These are phyloP conservation scores for Sinelater perroti DNA, from an alignment of 2,888 invertebrate species.

Conservation along the genomic window DNA sequence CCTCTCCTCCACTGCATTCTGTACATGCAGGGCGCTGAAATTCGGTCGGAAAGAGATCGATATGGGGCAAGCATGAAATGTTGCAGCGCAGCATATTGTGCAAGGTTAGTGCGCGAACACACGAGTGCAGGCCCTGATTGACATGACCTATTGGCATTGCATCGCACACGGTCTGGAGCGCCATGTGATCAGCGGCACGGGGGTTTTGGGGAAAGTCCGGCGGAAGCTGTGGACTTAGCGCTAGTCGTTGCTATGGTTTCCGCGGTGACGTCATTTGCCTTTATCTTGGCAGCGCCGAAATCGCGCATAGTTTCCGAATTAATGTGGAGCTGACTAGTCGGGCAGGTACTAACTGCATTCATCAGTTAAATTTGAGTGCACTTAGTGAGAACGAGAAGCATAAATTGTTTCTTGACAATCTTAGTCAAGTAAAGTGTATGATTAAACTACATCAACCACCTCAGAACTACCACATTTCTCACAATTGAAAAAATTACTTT, in stretches of 20 bases:
- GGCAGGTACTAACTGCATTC: neutral
- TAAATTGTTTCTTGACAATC: too few relatives aligned
- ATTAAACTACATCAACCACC: too few relatives aligned
- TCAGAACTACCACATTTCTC: too few relatives aligned
- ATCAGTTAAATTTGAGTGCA: too few relatives aligned
- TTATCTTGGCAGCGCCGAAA: conserved; percentile 1
- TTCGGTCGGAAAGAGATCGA: conserved; percentile 26
- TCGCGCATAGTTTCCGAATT: neutral
- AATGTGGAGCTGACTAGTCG: neutral
- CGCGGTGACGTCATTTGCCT: conserved; percentile 12
- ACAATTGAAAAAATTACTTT: too few relatives aligned
- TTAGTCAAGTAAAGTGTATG: too few relatives aligned
- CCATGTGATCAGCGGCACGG: conserved; percentile 12
- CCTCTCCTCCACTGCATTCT: conserved; percentile 17
- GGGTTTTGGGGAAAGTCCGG: conserved; percentile 1
- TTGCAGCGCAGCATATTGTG: conserved; percentile 35
- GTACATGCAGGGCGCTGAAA: conserved; percentile 3
- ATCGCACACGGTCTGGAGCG: conserved; percentile 5
- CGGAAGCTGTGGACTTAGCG: conserved; percentile 11
- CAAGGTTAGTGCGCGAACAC: conserved; percentile 32
- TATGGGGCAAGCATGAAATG: conserved; percentile 29
- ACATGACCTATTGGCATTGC: conserved; percentile 27
- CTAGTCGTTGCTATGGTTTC: conserved; percentile 17
- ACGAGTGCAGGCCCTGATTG: conserved; percentile 36
- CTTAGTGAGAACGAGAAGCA: too few relatives aligned